Evolutionary conservation across 2,113 vertebrate species (phyloP), one percentile per base, ranked within the genome.

Genomic region (Prolemur simus): DNA sequence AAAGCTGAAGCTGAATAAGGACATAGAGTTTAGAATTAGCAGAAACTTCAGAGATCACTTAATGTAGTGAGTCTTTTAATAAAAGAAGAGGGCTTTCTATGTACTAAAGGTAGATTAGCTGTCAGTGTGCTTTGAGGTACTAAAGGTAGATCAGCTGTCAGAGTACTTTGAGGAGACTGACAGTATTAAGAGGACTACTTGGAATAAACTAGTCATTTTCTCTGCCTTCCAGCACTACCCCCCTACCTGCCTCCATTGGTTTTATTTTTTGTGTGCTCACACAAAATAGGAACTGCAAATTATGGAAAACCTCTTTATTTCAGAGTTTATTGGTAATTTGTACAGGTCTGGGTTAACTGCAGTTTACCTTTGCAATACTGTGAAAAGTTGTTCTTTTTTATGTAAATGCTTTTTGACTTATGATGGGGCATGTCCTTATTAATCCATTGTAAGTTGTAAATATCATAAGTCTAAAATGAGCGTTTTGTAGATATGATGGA

Each of bases 281-380:
- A 60, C 49, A 52, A 96, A 77, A 64, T 81, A 60, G 10, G 25
- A 78, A 78, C 82, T 49, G 18, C 23, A 81, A 66, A 58, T 74
- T 76, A 68, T 52, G 21, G 39, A 15, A 78, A 94, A 84, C 21
- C 88, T 29, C 29, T 58, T 49, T 90, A n/a, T 80, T 94, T 91
- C 39, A 74, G 34, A 58, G 18, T 3, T 73, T 73, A 54, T 12
- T 68, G 45, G 12, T 60, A 86, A 45, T 95, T 74, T 58, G 21
- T 86, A 49, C 58, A 93, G 32, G 27, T 66, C 32, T 68, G n/a
- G n/a, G 86, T 80, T 80, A 85, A 58, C 37, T 85, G 32, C 5
- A 60, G 8, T 74, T 96, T 95, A 58, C 45, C 63, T 92, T 89
- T 69, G 54, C 69, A 56, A 27, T 89, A 54, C 20, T 96, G 25